These are phyloP conservation scores for Agonopterix heracliana DNA, from an alignment of 2,888 invertebrate genomes.

Conservation along the genomic window DNA sequence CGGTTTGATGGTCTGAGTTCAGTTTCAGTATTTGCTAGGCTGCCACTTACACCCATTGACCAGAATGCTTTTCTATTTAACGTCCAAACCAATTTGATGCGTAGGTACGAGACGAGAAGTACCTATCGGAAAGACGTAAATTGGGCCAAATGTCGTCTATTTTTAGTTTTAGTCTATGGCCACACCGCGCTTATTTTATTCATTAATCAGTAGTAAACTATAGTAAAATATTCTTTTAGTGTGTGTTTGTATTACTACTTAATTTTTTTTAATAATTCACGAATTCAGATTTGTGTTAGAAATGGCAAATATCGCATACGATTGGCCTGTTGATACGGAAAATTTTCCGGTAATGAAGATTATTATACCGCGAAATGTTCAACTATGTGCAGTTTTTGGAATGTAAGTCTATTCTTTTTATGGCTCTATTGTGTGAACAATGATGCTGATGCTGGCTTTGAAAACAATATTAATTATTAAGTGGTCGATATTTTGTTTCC, in stretches of 20 bases:
- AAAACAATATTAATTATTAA: too few species aligned
- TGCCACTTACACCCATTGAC: too few species aligned
- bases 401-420: constrained; percentile 50
- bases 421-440: too few species aligned
- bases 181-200: background rate
- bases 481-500: too few species aligned
- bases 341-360: constrained; percentile 61
- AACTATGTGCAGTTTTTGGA: constrained; percentile 52
- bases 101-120: too few species aligned
- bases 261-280: background rate
- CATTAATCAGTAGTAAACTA: too few species aligned
- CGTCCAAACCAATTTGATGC: too few species aligned
- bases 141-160: background rate
- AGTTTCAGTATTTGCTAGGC: too few species aligned
- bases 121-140: too few species aligned
- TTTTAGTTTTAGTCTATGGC: constrained; percentile 1
- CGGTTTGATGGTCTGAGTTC: too few species aligned
- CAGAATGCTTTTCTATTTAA: too few species aligned
- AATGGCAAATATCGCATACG: constrained; percentile 40
- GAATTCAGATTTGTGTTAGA: background rate
- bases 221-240: background rate
- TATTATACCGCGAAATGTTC: constrained; percentile 44
- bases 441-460: too few species aligned
- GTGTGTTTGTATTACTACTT: background rate
- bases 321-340: constrained; percentile 49